phyloP scores from a whole-genome alignment of 2,888 invertebrate species.

The Ctena decussata region DNA sequence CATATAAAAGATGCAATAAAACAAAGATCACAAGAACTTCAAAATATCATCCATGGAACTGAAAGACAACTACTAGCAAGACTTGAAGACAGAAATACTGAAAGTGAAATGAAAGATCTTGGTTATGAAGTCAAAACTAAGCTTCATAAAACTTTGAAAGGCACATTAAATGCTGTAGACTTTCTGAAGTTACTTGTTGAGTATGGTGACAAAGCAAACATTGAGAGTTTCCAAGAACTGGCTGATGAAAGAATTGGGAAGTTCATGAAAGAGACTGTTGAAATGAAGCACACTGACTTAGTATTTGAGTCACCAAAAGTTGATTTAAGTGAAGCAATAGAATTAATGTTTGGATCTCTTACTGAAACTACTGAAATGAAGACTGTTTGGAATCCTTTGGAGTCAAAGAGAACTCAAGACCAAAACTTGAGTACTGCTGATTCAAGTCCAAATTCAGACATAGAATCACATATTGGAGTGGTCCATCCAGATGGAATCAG shows the following conservation, averaged over 20 bases:
- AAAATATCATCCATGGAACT: constrained; percentile 67
- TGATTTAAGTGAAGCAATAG: constrained; percentile 37
- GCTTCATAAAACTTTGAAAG: constrained; percentile 58
- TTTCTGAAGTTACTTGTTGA: constrained; percentile 62
- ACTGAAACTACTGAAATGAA: constrained; percentile 49
- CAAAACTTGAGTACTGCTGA: not conserved
- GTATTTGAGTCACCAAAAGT: constrained; percentile 44
- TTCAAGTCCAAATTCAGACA: constrained; percentile 5
- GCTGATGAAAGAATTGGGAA: constrained; percentile 23
- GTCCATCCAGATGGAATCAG: not conserved
- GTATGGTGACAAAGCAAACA: constrained; percentile 51
- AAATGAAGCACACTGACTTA: constrained; percentile 14
- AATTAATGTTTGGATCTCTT: constrained; percentile 56
- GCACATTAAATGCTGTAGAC: constrained; percentile 57
- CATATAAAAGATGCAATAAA: constrained; percentile 62
- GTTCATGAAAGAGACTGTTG: constrained; percentile 4
- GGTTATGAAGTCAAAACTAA: constrained; percentile 47
- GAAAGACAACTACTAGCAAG: constrained; percentile 72
- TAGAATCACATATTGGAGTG: not conserved
- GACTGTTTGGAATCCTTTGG: constrained; percentile 53
- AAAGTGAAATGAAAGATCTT: constrained; percentile 43
- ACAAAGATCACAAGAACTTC: constrained; percentile 69
- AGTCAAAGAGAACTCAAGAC: not conserved
- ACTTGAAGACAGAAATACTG: constrained; percentile 63
- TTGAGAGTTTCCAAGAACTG: constrained; percentile 37